Conservation (phyloP, 35 echinoderm and acorn worm species). For the Apostichopus parvimensis region DNA sequence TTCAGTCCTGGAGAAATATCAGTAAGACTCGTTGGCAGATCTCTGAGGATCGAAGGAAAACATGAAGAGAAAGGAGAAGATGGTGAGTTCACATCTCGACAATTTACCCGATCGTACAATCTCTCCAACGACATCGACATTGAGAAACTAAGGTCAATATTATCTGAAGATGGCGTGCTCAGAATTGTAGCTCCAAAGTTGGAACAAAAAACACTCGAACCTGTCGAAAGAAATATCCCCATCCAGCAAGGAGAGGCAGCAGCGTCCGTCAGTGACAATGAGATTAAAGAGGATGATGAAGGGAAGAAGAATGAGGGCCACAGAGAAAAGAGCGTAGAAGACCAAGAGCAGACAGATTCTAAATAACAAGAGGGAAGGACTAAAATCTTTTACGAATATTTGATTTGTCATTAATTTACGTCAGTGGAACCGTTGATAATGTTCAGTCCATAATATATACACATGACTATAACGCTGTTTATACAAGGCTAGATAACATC, state of each 20-base stretch:
- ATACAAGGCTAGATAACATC: no score
- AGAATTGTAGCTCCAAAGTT: constrained; percentile 19
- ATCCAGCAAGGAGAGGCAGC: not conserved
- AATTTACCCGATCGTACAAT: not conserved
- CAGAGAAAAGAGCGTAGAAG: no score
- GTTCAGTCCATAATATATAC: no score
- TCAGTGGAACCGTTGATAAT: no score
- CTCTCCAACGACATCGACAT: not conserved
- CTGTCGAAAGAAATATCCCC: not conserved
- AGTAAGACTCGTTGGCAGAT: not conserved
- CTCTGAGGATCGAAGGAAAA: constrained; percentile 25
- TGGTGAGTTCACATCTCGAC: not conserved
- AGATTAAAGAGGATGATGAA: no score
- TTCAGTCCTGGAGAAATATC: constrained; percentile 22
- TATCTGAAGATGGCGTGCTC: constrained; percentile 5
- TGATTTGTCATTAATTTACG: no score
- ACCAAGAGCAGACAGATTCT: no score
- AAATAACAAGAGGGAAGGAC: no score
- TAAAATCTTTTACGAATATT: no score
- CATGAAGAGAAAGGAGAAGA: constrained; percentile 1
- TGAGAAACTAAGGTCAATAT: not conserved
- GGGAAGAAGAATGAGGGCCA: no score
- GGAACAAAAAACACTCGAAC: not conserved
- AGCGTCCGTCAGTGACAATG: no score
- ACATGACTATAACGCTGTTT: no score